A percentile compares a stretch with the other conserved stretches of the same genome.
Conservation (phyloP, 2,113 vertebrate species). For the Myiozetetes cayanensis region DNA sequence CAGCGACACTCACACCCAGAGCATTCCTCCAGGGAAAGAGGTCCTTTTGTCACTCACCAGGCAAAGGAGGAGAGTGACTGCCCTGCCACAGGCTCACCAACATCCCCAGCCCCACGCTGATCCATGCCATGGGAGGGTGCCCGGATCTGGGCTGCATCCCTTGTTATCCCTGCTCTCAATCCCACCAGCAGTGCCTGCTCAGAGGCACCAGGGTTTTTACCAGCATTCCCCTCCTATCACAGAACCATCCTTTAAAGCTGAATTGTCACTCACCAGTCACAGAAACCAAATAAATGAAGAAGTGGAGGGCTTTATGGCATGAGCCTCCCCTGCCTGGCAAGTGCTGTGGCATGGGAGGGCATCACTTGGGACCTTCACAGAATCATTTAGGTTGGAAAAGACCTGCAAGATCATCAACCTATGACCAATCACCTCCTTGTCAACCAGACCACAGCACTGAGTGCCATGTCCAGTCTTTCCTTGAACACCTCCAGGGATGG, state of each 20-base stretch:
- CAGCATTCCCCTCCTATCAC: fast-evolving
- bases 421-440: neutral
- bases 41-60: neutral
- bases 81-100: neutral
- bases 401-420: neutral
- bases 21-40: neutral
- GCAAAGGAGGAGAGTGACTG: neutral
- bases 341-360: neutral
- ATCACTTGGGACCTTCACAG: neutral
- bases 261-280: neutral
- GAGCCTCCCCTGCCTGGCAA: neutral
- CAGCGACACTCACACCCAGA: neutral
- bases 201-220: neutral
- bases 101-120: neutral
- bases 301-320: neutral
- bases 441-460: neutral
- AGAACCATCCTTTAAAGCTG: neutral
- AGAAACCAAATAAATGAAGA: neutral
- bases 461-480: neutral
- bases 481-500: neutral
- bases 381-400: neutral
- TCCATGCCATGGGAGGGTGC: neutral
- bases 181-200: neutral
- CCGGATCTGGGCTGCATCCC: neutral
- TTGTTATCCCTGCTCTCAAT: neutral